Evolutionary conservation across 2,113 vertebrate genomes (phyloP), one percentile per base, ranked within the genome.

Genomic region (Amphiprion percula): DNA sequence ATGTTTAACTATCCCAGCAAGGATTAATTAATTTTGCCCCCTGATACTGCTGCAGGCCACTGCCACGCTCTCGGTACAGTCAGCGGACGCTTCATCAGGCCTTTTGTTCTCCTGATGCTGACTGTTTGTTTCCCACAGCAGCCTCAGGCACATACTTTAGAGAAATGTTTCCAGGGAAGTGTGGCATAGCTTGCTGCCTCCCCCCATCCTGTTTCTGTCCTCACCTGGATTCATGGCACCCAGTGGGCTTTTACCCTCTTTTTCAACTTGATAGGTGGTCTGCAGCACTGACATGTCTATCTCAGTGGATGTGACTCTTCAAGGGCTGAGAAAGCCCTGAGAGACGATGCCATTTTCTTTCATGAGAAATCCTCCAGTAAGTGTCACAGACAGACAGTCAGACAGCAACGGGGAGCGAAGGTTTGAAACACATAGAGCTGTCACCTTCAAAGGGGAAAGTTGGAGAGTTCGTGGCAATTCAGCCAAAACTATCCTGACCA

Each of bases 241-340:
- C 73, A 53, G 4, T 79, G 67, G 69, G 72, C 68, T 69, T 87
- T 86, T 78, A 86, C 63, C 26, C 26, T 79, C 59, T 79, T 77
- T 87, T 89, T 87, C 64, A 89, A 79, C 80, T 83, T 87, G 60
- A 28, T 24, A 11, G 72, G 85, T 55, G 87, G 80, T 86, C 74
- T 69, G 55, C 78, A 63, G 71, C 63, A 37, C 69, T 77, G 70
- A 86, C 85, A 72, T 66, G 56, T 88, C 85, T 74, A 86, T 76
- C 80, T 86, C 80, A 68, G 21, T 83, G 85, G 74, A 90, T 87
- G 79, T 66, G 61, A 88, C 80, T 87, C 68, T 87, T 90, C 88
- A 87, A 86, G 78, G 80, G 64, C 66, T 62, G 39, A 66, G 62
- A 79, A 74, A 71, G 41, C 58, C 77, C 76, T 79, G 5, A 53